Percentiles rank a stretch among this genome's conserved stretches.
phyloP scores from a whole-genome alignment of 2,113 vertebrate species.

The Mus pahari region DNA sequence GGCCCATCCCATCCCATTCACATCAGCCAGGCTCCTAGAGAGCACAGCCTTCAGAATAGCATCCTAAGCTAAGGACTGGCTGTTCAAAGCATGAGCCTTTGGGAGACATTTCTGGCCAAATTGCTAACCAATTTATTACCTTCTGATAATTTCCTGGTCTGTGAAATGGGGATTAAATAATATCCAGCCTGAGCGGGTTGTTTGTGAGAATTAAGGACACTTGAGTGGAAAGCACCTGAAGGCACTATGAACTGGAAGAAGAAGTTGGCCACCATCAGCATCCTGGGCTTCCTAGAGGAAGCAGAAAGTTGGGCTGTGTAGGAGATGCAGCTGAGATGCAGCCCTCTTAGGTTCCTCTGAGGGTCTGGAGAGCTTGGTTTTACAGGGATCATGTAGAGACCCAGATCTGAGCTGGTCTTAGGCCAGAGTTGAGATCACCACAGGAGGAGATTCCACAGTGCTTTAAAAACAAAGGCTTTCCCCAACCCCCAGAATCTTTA shows the following conservation, averaged over 20 bases:
- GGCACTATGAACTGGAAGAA: rapidly evolving
- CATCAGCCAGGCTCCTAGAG: neutral
- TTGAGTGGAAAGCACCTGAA: neutral
- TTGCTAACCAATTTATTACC: neutral
- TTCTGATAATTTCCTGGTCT: constrained; percentile 6
- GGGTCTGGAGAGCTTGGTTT: neutral
- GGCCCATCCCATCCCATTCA: too few species aligned
- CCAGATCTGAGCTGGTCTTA: neutral
- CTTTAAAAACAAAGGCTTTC: constrained; percentile 77
- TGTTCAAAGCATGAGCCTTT: neutral
- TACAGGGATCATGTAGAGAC: neutral
- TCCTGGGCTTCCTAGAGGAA: neutral
- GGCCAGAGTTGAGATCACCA: constrained; percentile 5
- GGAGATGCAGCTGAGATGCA: neutral
- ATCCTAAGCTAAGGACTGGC: neutral
- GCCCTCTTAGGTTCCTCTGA: neutral
- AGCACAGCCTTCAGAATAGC: neutral
- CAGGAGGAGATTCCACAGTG: constrained; percentile 49
- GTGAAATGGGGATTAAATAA: neutral
- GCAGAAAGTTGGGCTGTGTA: neutral
- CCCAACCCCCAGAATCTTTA: constrained; percentile 64
- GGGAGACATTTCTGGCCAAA: neutral
- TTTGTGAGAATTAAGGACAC: constrained; percentile 10
- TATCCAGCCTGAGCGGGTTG: neutral
- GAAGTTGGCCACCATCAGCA: neutral